Base-by-base conservation (phyloP, 2,113 vertebrate species). In the Percina caprodes region DNA sequence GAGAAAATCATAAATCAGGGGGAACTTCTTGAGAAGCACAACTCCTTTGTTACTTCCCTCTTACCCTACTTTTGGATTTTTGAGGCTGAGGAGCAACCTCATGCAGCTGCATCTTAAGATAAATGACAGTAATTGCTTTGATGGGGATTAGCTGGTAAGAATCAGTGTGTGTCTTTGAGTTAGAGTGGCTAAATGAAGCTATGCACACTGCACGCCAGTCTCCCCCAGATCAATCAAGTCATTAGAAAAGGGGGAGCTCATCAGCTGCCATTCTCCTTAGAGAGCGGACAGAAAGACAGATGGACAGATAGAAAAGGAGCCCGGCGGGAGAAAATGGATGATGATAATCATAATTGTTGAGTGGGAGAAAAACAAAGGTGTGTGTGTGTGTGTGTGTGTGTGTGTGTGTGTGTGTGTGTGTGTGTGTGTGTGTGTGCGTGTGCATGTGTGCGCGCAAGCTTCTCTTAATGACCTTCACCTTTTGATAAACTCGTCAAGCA, bases 61-160 rank as follows among this genome's bases (percentile, higher is more conserved):
- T 91, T 79, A 72, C 58, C 77, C 68, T 72, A 66, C 83, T 83
- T 71, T 74, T 78, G 76, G 84, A 75, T 86, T 82, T 88, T 74
- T 67, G 65, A 46, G 76, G 76, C 19, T 68, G 75, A 77, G 86
- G 63, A 89, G 78, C 79, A 62, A 85, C 84, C 81, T 91, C 88
- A 84, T 61, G 21, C 91, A 90, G 91, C 94, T 93, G 92, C 90
- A 75, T 91, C 90, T 83, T 86, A 86, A 93, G 83, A 91, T 94
- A 94, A 94, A 92, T 95, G 92, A 92, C 89, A 86, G 74, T 91
- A 93, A 94, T 94, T 92, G 87, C 92, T 88, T 93, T 86, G 91
- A 94, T 92, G 90, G 88, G 91, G 85, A 93, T 94, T 93, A 93
- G 89, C 89, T 86, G 58, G 85, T 90, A 75, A 86, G 87, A 92